phyloP scores from a whole-genome alignment of 2,113 vertebrate species.

The Neofelis nebulosa region DNA sequence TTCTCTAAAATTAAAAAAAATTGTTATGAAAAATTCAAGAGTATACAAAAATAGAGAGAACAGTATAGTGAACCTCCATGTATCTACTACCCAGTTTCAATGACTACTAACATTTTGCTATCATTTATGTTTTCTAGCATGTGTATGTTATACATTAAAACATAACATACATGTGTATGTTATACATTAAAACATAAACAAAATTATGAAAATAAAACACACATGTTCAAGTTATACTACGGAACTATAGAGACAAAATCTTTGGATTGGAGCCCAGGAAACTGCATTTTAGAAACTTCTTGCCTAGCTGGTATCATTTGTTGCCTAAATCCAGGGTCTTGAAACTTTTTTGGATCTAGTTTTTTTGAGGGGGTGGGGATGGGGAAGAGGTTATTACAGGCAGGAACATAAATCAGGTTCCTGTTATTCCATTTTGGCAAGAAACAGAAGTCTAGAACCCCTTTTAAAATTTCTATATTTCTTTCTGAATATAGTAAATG shows the following conservation, averaged over 20 bases:
- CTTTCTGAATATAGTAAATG: conserved; percentile 12
- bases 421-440: neutral
- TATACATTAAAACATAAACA: neutral
- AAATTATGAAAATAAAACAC: neutral
- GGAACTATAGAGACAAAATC: neutral
- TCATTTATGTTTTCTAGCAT: neutral
- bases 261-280: neutral
- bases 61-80: neutral
- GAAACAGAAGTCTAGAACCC: neutral
- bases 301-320: neutral
- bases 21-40: neutral
- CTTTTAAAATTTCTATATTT: neutral
- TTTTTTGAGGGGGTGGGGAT: neutral
- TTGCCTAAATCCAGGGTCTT: neutral
- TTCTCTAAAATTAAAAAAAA: no score
- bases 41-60: neutral
- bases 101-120: neutral
- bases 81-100: neutral
- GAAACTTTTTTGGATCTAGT: neutral
- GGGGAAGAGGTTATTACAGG: neutral
- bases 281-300: neutral
- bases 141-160: neutral
- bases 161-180: neutral
- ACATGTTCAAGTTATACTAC: neutral
- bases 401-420: neutral